Base-by-base conservation (phyloP, 2,888 invertebrate species). In the Zootermopsis nevadensis region DNA sequence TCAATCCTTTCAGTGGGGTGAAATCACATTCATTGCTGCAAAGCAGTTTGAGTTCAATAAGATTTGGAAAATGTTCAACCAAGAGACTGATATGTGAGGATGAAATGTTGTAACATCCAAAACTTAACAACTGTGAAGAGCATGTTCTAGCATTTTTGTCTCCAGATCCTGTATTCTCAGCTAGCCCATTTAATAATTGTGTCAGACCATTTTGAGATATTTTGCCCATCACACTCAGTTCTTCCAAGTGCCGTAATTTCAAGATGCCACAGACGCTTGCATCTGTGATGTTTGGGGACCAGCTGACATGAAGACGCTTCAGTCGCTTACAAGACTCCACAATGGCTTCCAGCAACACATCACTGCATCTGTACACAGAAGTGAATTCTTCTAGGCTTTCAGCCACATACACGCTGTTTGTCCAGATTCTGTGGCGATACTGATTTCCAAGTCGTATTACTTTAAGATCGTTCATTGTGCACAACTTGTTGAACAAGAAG, bases 51-150 rank as follows among this genome's bases (percentile, higher is more conserved):
- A 74, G 24, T 74, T 74, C 74, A n/a, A 74, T n/a, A 35, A 74
- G 74, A 38, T 74, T 74, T 24, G 74, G 74, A n/a, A 74, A 74
- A 74, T 74, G 74, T 24, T 74, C 24, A 38, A 74, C 74, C 42
- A 74, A 42, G 7, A 74, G 31, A 27, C 12, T 38, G n/a, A 74
- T 8, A 38, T 74, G 74, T 19, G 19, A 38, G 12, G 74, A 38
- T 24, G 74, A 74, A 74, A 74, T 74, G 33, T 74, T 74, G 38
- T 74, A 74, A 35, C 74, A 74, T 38, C 74, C 74, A 74, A 38
- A 74, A 38, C 74, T 74, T 24, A 74, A 38, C 4, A 74, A 24
- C n/a, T 74, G 35, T 74, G 74, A 74, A 38, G 74, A 33, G 33
- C 74, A 38, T 22, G 42, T 38, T 8, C 12, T 15, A 38, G 31